Percentiles rank a stretch among this genome's conserved stretches.
Conservation (phyloP, 2,113 vertebrate species). For the Xiphophorus maculatus region DNA sequence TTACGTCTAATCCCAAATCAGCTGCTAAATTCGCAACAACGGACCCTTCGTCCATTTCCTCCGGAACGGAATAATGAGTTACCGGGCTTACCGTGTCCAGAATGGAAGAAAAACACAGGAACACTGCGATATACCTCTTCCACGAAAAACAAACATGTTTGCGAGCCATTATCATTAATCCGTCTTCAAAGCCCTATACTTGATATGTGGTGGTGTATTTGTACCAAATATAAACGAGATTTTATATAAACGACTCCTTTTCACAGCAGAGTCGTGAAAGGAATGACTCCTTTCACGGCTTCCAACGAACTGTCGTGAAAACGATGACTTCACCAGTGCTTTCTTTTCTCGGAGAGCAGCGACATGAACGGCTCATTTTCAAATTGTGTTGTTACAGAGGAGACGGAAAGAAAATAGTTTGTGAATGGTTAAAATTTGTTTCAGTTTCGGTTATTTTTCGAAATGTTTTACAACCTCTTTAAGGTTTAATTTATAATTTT, state of each 20-base stretch:
- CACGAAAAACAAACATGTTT: neutral
- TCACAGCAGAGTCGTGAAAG: neutral
- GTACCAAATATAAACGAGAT: neutral
- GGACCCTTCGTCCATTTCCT: conserved; percentile 80
- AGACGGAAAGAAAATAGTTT: neutral
- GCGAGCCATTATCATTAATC: neutral
- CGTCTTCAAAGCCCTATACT: neutral
- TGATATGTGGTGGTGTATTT: neutral
- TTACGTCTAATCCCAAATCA: conserved; percentile 77
- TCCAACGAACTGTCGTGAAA: neutral
- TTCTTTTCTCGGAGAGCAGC: neutral
- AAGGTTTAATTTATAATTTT: too few relatives aligned
- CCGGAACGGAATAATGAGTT: conserved; percentile 75
- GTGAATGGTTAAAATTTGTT: neutral
- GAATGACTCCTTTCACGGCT: neutral
- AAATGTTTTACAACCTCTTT: too few relatives aligned
- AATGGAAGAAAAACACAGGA: neutral
- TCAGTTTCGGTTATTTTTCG: too few relatives aligned
- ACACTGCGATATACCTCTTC: conserved; percentile 10
- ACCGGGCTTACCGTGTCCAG: neutral
- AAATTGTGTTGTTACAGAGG: neutral
- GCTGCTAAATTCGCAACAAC: conserved; percentile 78
- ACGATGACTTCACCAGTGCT: neutral
- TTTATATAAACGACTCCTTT: neutral
- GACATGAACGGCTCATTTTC: neutral